These are phyloP conservation scores for Drosophila ananassae DNA, from an alignment of 1,140 invertebrate genomes.

Conservation along the genomic window DNA sequence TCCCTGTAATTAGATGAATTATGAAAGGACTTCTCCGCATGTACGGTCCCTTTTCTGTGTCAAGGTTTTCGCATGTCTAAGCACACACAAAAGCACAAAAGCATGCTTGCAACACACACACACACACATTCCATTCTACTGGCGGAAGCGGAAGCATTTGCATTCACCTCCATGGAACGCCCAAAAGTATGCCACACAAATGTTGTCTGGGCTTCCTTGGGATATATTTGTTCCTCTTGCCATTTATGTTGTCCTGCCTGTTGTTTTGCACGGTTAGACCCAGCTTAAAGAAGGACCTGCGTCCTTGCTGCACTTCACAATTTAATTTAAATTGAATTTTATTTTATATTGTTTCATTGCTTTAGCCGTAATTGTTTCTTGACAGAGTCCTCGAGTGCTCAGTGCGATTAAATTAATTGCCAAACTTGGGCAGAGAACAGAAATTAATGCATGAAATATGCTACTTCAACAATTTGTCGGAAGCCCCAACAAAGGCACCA, in stretches of 20 bases:
- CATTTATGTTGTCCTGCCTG: neutral
- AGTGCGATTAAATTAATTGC: conserved; percentile 69
- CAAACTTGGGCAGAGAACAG: conserved; percentile 45
- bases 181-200: conserved; percentile 56
- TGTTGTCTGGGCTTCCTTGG: conserved; percentile 10
- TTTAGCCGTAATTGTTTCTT: conserved; percentile 44
- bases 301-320: conserved; percentile 34
- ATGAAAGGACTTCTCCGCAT: conserved; percentile 19
- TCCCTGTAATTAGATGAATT: conserved; percentile 59
- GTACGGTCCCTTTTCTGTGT: conserved; percentile 37
- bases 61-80: conserved; percentile 25
- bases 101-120: neutral
- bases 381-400: conserved; percentile 39
- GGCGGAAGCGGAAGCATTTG: conserved; percentile 57
- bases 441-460: conserved; percentile 70
- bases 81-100: conserved; percentile 3
- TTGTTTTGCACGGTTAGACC: neutral
- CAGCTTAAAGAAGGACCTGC: conserved; percentile 11
- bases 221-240: conserved; percentile 1
- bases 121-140: conserved; percentile 12
- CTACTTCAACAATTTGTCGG: conserved; percentile 60
- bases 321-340: conserved; percentile 50
- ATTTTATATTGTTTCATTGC: conserved; percentile 35
- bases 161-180: conserved; percentile 43
- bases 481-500: conserved; percentile 40